phyloP scores from a whole-genome alignment of 2,888 invertebrate genomes.

The Noctua fimbriata region DNA sequence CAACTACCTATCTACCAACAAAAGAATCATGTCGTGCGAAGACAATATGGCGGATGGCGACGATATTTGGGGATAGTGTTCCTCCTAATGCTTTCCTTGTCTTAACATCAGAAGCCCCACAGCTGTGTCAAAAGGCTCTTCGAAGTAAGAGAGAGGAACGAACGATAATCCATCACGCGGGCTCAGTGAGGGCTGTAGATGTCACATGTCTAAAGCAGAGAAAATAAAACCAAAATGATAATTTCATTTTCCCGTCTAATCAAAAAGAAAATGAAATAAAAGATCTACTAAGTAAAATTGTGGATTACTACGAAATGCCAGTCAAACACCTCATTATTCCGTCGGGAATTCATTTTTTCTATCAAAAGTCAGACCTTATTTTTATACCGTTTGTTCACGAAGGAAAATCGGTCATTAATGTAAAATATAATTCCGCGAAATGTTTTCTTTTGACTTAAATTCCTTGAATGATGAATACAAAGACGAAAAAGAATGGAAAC shows the following conservation, averaged over 20 bases:
- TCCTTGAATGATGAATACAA: background rate
- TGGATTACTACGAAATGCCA: conserved; percentile 33
- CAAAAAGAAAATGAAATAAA: background rate
- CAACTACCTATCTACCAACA: no score
- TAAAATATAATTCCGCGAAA: conserved; percentile 18
- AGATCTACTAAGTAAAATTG: conserved; percentile 6
- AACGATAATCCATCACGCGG: background rate
- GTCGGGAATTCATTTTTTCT: conserved; percentile 30
- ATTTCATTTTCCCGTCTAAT: background rate
- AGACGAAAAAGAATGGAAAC: background rate
- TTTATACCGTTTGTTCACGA: conserved; percentile 23
- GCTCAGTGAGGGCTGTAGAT: background rate
- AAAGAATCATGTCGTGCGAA: no score
- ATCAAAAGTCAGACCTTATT: conserved; percentile 29
- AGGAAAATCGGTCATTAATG: conserved; percentile 44
- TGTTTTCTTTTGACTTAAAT: conserved; percentile 12
- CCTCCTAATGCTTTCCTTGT: no score
- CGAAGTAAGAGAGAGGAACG: no score
- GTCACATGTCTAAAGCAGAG: background rate
- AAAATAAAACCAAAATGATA: background rate
- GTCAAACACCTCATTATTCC: conserved; percentile 56
- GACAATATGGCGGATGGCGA: no score
- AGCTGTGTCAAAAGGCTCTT: background rate
- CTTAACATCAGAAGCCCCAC: no score
- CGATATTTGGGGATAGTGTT: no score